Evolutionary conservation across 2,113 vertebrate genomes (phyloP).

Genomic region (Anser brachyrhynchus): DNA sequence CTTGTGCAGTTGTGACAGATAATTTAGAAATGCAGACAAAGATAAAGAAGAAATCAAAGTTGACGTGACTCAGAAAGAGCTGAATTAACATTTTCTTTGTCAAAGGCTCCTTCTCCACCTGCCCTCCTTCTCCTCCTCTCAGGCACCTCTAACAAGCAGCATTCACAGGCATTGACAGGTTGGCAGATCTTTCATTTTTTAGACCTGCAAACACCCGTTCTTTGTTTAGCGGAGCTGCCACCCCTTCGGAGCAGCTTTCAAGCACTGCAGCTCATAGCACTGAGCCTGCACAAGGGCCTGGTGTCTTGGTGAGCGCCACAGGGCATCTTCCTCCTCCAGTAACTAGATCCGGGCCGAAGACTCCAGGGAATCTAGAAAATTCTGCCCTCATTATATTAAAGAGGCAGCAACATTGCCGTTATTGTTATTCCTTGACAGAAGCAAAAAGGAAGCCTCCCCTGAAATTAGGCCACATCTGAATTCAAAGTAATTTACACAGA

Average conservation of each 20-base stretch:
- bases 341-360: not conserved
- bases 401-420: not conserved
- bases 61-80: not conserved
- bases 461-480: not conserved
- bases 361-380: not conserved
- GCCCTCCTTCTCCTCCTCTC: not conserved
- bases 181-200: not conserved
- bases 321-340: rapidly evolving
- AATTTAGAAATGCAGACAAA: conserved; percentile 12
- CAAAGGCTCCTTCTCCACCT: not conserved
- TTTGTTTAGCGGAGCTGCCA: not conserved
- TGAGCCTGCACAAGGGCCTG: not conserved
- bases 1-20: conserved; percentile 24
- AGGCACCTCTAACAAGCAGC: not conserved
- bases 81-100: conserved; percentile 25
- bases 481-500: not conserved
- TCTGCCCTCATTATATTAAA: not conserved
- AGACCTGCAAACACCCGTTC: not conserved
- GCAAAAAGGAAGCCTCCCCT: not conserved
- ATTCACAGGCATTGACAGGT: not conserved
- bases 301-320: rapidly evolving
- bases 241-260: not conserved
- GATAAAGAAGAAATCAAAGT: conserved; percentile 40
- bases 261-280: rapidly evolving
- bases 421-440: not conserved